phyloP scores from a whole-genome alignment of 1,140 invertebrate genomes.

The Caenorhabditis briggsae region DNA sequence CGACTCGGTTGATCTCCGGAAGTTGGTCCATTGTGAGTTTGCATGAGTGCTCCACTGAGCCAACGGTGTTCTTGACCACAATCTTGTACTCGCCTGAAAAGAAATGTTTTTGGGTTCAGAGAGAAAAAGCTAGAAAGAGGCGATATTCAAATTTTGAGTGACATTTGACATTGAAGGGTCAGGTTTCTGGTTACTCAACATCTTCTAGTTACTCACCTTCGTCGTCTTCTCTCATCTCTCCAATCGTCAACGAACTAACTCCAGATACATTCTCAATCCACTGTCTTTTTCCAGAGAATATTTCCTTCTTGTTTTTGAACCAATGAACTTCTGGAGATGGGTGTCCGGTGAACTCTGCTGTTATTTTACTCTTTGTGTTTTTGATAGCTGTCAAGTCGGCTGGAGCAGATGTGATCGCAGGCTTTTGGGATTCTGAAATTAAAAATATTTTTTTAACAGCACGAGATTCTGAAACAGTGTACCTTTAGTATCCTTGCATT shows the following conservation, averaged over 20 bases:
- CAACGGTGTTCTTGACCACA: slow-evolving; percentile 54
- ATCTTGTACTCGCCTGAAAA: slow-evolving; percentile 52
- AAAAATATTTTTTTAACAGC: neutral
- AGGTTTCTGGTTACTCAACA: slow-evolving; percentile 29
- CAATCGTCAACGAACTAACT: slow-evolving; percentile 51
- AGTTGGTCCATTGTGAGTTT: slow-evolving; percentile 60
- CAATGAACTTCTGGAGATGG: slow-evolving; percentile 63
- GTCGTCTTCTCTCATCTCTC: slow-evolving; percentile 66
- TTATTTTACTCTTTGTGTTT: slow-evolving; percentile 58
- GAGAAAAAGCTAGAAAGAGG: neutral
- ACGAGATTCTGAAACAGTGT: neutral
- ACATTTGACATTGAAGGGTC: slow-evolving; percentile 5
- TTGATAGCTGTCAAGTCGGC: slow-evolving; percentile 47
- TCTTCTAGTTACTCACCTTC: slow-evolving; percentile 54
- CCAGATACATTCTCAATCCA: slow-evolving; percentile 59
- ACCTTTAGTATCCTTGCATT: slow-evolving; percentile 53
- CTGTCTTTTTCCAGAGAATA: slow-evolving; percentile 60
- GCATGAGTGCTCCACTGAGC: slow-evolving; percentile 47
- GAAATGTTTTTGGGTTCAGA: neutral
- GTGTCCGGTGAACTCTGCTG: slow-evolving; percentile 59
- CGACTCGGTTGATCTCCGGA: slow-evolving; percentile 60
- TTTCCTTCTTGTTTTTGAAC: slow-evolving; percentile 63
- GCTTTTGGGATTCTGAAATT: slow-evolving; percentile 42
- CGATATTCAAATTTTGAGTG: slow-evolving; percentile 40
- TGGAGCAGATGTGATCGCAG: slow-evolving; percentile 44